phyloP scores from a whole-genome alignment of 2,888 invertebrate genomes.

The Baccha elongata region DNA sequence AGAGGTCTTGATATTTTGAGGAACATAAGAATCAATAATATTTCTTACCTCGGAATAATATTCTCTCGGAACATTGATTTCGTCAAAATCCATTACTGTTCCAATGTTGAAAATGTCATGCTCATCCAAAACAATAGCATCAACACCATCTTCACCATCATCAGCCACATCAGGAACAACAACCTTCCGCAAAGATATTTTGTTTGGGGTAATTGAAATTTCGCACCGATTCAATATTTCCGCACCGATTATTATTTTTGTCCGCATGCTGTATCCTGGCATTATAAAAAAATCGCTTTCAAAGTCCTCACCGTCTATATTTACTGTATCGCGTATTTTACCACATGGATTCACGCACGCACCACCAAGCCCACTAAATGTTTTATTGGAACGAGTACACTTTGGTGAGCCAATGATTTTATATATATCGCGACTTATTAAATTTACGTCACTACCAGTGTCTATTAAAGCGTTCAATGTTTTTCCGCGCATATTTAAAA shows the following conservation, averaged over 20 bases:
- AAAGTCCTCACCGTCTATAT: not conserved
- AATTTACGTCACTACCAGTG: not conserved
- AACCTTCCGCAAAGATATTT: not conserved
- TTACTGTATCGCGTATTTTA: not conserved
- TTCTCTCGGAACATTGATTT: not conserved
- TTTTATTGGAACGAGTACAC: not conserved
- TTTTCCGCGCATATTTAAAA: no score
- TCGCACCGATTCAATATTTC: not conserved
- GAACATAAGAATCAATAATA: no score
- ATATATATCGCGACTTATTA: no score
- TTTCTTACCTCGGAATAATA: no score
- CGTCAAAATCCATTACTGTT: not conserved
- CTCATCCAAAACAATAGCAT: not conserved
- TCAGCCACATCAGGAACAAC: not conserved
- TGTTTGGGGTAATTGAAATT: not conserved
- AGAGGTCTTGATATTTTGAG: no score
- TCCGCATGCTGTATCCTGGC: not conserved
- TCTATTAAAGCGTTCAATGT: slow-evolving; percentile 1
- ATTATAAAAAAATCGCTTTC: not conserved
- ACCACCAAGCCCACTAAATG: not conserved
- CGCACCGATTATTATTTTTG: not conserved
- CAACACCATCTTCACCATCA: not conserved
- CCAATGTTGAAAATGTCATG: not conserved
- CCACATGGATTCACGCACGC: not conserved
- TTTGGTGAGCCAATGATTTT: no score